Evolutionary conservation across 2,797 vertebrate genomes (phyloP), one percentile per base, ranked within the genome.

Genomic region (Semaprochilodus insignis): DNA sequence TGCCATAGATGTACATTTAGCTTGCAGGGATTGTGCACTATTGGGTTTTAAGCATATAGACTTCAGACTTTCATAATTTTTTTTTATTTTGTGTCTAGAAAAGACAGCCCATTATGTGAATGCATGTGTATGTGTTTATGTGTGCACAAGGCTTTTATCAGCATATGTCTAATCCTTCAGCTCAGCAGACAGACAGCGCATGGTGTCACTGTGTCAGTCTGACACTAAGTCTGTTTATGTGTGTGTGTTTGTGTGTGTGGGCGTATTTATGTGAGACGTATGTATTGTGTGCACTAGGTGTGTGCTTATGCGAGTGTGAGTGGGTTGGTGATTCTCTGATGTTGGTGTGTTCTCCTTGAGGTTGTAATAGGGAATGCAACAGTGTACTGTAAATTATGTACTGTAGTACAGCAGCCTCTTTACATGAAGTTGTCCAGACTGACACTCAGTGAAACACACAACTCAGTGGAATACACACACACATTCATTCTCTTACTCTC

Each of bases 81-180:
- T 31, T 31, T 31, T 31, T 31, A 31, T 31, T 31, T 31, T 31
- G 31, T 31, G 31, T 3, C 31, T 31, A 31, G 31, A 31, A 31
- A 31, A 31, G 1, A 31, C 17, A 40, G 1, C 10, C 40, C 6
- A 36, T 36, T 15, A n/a, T 31, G 13, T 65, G 21, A 19, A 7
- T 70, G 23, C 51, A 36, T 63, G 16, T 77, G 44, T 66, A 23
- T 27, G 8, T 48, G 40, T 63, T 15, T 54, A 19, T 21, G 67
- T 15, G 62, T 71, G 23, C n/a, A 14, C 16, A 34, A 15, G 2
- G 13, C 44, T 72, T 74, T 59, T 62, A 62, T 75, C 36, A 74
- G 71, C 60, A 67, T 74, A 67, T 81, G 34, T 59, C 62, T 81
- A 67, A 67, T 75, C 80, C 52, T 74, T 75, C 6, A 74, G 71